Evolutionary conservation across 1,140 invertebrate species (phyloP), one percentile per base, ranked within the genome.

Genomic region (Himalopsyche phryganea): DNA sequence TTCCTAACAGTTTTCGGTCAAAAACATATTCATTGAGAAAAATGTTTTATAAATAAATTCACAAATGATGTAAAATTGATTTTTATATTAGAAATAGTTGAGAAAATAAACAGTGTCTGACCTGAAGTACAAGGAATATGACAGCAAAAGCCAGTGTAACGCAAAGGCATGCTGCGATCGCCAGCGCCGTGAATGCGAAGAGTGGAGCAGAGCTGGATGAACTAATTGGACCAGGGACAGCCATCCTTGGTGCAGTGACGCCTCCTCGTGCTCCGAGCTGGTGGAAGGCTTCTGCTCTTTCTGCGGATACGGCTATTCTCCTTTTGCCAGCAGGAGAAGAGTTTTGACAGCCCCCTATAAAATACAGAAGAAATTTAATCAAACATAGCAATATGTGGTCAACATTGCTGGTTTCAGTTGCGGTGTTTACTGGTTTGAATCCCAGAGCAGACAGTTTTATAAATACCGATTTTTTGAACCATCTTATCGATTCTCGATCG

Each of bases 251-350:
- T 68, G 68, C 46, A 68, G 71, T 52, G 71, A 71, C 57, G 71
- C 60, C 56, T 50, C 66, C 61, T 50, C 73, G 20, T 67, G 72
- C 66, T 67, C 68, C 68, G 67, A 69, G 63, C 65, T 65, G 76
- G 76, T 71, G 70, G 70, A 68, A 67, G 65, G 70, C 57, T 15
- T 71, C 63, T 69, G 58, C 50, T 67, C 71, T 69, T 65, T 81
- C 80, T 61, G 83, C 78, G 10, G 73, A 73, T 61, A 83, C 74
- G 1, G 85, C 82, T 41, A 87, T 88, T 40, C 86, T 78, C n/a
- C 87, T 76, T 66, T 89, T 89, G 15, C 86, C 87, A 19, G 85
- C 85, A 13, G 86, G 85, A 0, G 86, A 86, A n/a, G 83, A 84
- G 65, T 84, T 85, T 67, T 82, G 82, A 65, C 85, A 87, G 57